Percentiles rank a stretch among this genome's conserved stretches.
These are phyloP conservation scores for Tokudaia muenninki DNA, from an alignment of 2,797 vertebrate genomes.

Conservation along the genomic window DNA sequence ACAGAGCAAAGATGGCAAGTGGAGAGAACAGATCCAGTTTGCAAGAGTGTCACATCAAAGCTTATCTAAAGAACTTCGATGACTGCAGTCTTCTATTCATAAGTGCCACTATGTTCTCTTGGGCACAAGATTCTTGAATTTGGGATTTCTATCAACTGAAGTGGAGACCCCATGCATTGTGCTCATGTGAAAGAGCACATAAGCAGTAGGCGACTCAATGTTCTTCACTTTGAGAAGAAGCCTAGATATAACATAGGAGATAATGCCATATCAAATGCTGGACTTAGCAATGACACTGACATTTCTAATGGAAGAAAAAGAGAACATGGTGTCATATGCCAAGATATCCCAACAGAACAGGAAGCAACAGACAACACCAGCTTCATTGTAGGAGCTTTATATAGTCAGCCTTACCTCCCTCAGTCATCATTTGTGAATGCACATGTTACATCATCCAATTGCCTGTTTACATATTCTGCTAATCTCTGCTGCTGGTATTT, in stretches of 20 bases:
- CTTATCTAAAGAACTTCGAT: not conserved
- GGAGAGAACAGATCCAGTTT: not conserved
- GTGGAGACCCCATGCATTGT: conserved; percentile 9
- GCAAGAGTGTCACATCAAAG: not conserved
- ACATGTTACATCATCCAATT: not conserved
- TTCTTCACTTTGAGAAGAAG: not conserved
- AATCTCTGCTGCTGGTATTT: not conserved
- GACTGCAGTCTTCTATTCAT: not conserved
- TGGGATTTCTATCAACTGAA: conserved; percentile 1
- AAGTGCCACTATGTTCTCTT: conserved; percentile 16
- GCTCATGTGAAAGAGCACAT: not conserved
- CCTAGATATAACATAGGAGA: not conserved
- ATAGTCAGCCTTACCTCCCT: not conserved
- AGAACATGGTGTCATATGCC: not conserved
- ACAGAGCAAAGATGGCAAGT: not conserved
- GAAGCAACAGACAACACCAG: not conserved
- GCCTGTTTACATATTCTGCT: not conserved
- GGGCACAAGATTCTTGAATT: conserved; percentile 21
- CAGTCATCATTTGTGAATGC: not conserved
- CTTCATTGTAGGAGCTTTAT: not conserved
- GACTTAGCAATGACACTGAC: not conserved
- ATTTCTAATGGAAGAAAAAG: conserved; percentile 2
- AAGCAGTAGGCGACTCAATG: not conserved
- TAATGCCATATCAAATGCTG: not conserved
- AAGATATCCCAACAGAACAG: not conserved